These are phyloP conservation scores for Gymnoscelis rufifasciata DNA, from an alignment of 2,888 invertebrate species.

Conservation along the genomic window DNA sequence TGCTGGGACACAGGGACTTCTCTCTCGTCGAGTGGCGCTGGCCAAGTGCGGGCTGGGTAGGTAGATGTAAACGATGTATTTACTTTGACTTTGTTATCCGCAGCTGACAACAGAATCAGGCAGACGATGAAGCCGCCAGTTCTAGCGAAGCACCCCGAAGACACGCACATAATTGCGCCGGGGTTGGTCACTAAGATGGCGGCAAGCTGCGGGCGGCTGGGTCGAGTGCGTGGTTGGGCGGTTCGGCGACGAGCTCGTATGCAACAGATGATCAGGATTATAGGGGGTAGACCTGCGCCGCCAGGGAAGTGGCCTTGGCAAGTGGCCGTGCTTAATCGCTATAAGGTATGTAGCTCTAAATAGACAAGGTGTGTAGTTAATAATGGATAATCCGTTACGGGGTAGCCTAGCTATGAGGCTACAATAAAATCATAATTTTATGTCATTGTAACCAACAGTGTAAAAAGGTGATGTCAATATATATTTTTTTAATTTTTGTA, in stretches of 20 bases:
- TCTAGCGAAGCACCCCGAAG: slow-evolving; percentile 54
- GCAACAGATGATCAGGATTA: slow-evolving; percentile 86
- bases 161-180: slow-evolving; percentile 37
- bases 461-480: too few species aligned
- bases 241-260: slow-evolving; percentile 54
- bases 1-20: too few species aligned
- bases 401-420: too few species aligned
- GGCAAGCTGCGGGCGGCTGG: slow-evolving; percentile 56
- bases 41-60: too few species aligned
- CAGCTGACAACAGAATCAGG: slow-evolving; percentile 53
- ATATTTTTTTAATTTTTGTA: too few species aligned
- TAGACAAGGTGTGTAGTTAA: too few species aligned
- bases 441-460: too few species aligned
- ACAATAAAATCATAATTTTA: too few species aligned
- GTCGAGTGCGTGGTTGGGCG: slow-evolving; percentile 50
- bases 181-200: slow-evolving; percentile 16
- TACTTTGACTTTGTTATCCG: too few species aligned
- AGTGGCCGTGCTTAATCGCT: slow-evolving; percentile 91
- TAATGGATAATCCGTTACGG: too few species aligned
- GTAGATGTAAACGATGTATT: too few species aligned
- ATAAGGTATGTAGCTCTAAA: slow-evolving; percentile 78
- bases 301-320: slow-evolving; percentile 97
- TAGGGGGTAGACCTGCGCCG: slow-evolving; percentile 89
- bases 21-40: too few species aligned
- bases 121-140: slow-evolving; percentile 58